A percentile compares a stretch with the other conserved stretches of the same genome.
These are phyloP conservation scores for Zaprionus ornatus DNA, from an alignment of 1,140 invertebrate species.

Conservation along the genomic window DNA sequence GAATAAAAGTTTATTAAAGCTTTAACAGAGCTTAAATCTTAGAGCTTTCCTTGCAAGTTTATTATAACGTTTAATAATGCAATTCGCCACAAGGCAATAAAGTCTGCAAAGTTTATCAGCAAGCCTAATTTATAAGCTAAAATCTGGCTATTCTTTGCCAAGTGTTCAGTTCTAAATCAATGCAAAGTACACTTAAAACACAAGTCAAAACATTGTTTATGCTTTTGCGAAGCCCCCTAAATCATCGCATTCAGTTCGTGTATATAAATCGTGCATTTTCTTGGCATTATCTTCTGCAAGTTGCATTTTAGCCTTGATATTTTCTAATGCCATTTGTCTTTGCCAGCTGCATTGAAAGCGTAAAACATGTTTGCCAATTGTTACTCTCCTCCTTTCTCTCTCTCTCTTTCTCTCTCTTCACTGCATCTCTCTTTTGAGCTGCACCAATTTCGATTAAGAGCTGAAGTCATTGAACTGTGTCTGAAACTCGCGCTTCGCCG, in stretches of 20 bases:
- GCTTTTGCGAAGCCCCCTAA: background rate
- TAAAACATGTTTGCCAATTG: constrained; percentile 17
- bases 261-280: constrained; percentile 21
- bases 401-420: background rate
- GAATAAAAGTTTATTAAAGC: no score
- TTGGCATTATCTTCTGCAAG: constrained; percentile 5
- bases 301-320: constrained; percentile 26
- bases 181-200: background rate
- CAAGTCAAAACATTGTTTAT: background rate
- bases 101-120: no score
- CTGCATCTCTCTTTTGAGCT: constrained; percentile 8
- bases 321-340: constrained; percentile 26
- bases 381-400: background rate
- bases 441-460: constrained; percentile 28
- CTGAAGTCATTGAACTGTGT: constrained; percentile 35
- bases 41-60: no score
- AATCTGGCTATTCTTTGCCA: background rate
- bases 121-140: no score
- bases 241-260: background rate
- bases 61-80: no score
- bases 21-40: no score
- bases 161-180: background rate
- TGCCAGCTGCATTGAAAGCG: constrained; percentile 20
- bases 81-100: no score
- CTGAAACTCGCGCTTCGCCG: constrained; percentile 4